Evolutionary conservation across 2,888 invertebrate genomes (phyloP).

Genomic region (Prenolepis imparis): DNA sequence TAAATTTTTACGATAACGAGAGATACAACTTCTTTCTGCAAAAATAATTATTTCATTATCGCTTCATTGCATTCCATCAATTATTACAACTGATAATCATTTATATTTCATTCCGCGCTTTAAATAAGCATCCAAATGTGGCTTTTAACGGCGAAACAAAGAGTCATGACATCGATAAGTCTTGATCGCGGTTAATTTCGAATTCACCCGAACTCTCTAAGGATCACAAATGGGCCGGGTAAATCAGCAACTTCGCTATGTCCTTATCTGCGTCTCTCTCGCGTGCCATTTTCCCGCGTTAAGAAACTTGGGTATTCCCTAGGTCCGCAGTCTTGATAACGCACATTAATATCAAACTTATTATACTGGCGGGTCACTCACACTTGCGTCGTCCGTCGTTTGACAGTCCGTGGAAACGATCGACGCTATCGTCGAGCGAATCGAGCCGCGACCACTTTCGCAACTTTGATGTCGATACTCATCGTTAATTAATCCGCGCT

Average conservation of each 20-base stretch:
- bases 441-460: slow-evolving; percentile 25
- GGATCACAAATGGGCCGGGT: slow-evolving; percentile 39
- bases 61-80: neutral
- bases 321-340: slow-evolving; percentile 48
- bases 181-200: slow-evolving; percentile 35
- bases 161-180: slow-evolving; percentile 40
- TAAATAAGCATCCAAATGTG: neutral
- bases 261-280: slow-evolving; percentile 60
- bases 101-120: neutral
- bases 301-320: slow-evolving; percentile 53
- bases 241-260: slow-evolving; percentile 57
- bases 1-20: neutral
- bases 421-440: slow-evolving; percentile 36
- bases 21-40: neutral
- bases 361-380: neutral
- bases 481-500: slow-evolving; percentile 52
- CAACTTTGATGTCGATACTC: slow-evolving; percentile 17
- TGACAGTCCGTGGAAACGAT: slow-evolving; percentile 38
- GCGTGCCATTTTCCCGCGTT: slow-evolving; percentile 51
- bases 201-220: slow-evolving; percentile 47
- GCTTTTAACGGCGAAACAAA: neutral
- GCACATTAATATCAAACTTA: slow-evolving; percentile 57
- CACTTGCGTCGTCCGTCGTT: neutral
- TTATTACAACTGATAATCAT: neutral
- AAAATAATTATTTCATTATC: slow-evolving; percentile 4